Evolutionary conservation across 2,888 invertebrate species (phyloP), one percentile per base, ranked within the genome.

Genomic region (Linnaemya vulpina): DNA sequence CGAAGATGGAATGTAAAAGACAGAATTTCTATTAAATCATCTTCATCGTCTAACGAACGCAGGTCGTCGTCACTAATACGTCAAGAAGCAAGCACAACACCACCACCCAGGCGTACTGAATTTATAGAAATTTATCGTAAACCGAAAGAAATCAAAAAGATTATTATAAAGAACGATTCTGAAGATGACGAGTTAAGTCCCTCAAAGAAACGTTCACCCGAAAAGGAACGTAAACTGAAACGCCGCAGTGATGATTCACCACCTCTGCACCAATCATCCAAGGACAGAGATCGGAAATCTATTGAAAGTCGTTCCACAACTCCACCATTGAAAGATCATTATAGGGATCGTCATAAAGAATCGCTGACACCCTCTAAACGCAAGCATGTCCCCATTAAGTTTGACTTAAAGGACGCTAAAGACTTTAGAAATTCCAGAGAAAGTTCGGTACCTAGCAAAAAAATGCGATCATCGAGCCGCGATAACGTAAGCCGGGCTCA

Each of bases 131-230:
- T 90, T 3, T 87, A 90, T 63, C 89, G 90, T 15, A 90, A 90
- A 79, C 87, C 90, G 53, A 91, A 91, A 71, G 91, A 91, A 77
- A 88, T 91, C 3, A 91, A 92, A 58, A 92, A 92, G 82, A 90
- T 91, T 15, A 90, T 92, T 10, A 91, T 91, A 53, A 88, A 93
- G 92, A 94, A 93, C 93, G 89, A 94, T 92, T 86, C 93, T 90
- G 86, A 94, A 91, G 92, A 90, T 90, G 87, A 93, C 92, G 60
- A 90, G 73, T 67, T 88, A 1, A 87, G 87, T 53, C 88, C 87
- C 25, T 85, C 87, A 9, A 88, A 88, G 46, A 89, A 89, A 62
- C 84, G 83, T 30, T 75, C 83, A 9, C 83, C 86, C 8, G 88
- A 87, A n/a, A 88, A 89, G 20, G 85, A 85, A 1, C 58, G 71